Percentiles rank a stretch among this genome's conserved stretches.
These are phyloP conservation scores for Philhelius pedissequus DNA, from an alignment of 2,888 invertebrate genomes.

Conservation along the genomic window DNA sequence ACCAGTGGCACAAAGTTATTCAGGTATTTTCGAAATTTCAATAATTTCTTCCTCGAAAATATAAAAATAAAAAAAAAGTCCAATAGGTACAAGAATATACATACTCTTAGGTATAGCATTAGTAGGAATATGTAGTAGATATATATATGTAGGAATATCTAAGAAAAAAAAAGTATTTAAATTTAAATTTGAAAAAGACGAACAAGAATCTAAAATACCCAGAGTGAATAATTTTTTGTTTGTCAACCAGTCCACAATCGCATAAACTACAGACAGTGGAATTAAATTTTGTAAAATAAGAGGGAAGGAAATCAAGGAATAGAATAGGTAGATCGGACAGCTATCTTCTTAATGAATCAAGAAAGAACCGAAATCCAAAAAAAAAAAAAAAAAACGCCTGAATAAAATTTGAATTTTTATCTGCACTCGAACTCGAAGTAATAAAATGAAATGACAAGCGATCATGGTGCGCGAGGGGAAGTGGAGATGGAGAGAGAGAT, in stretches of 20 bases:
- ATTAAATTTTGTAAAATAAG: conserved; percentile 16
- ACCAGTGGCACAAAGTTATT: conserved; percentile 28
- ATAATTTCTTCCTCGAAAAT: conserved; percentile 24
- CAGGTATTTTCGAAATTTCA: conserved; percentile 55
- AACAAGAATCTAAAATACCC: conserved; percentile 28
- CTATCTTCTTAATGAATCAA: conserved; percentile 37
- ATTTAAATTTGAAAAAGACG: conserved; percentile 48
- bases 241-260: conserved; percentile 51
- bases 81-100: not conserved
- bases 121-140: not conserved
- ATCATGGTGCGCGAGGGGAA: conserved; percentile 28
- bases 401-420: conserved; percentile 56
- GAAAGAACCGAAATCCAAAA: conserved; percentile 39
- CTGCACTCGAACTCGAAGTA: conserved; percentile 50
- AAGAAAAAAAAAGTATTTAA: conserved; percentile 40
- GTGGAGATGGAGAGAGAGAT: conserved; percentile 29
- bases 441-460: conserved; percentile 64
- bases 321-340: conserved; percentile 42
- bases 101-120: not conserved
- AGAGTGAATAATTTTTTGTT: conserved; percentile 47
- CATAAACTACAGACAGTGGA: conserved; percentile 33
- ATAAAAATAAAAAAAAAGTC: not conserved
- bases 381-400: not conserved
- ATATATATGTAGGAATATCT: not conserved
- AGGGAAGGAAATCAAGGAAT: conserved; percentile 29